Evolutionary conservation across 2,888 invertebrate genomes (phyloP), one percentile per base, ranked within the genome.

Genomic region (Tubulanus polymorphus): DNA sequence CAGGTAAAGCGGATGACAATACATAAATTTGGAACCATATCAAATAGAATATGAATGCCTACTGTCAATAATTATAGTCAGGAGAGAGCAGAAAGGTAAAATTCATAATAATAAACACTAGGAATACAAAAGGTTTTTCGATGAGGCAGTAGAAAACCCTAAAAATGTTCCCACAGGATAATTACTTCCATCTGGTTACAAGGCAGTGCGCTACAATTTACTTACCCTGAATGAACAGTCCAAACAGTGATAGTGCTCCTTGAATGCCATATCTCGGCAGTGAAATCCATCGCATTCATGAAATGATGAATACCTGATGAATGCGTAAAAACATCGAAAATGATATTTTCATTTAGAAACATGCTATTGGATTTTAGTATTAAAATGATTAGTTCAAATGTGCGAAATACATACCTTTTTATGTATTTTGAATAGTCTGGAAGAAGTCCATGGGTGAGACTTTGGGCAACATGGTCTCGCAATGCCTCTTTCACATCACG

Each of bases 191-290:
- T n/a, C n/a, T n/a, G n/a, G n/a, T n/a, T n/a, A n/a, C n/a, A n/a
- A n/a, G n/a, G n/a, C n/a, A 12, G 12, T 35, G 35, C 12, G 12
- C 35, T 35, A n/a, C 12, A 37, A 12, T 41, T 25, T 15, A 56
- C 68, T 60, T 61, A 76, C 75, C 71, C 91, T 80, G 37, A 83
- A 83, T 74, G 85, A 85, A 80, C 91, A 91, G 81, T 88, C 88
- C 60, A 88, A 78, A 73, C 93, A 93, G 79, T 96, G 96, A 81
- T 94, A 96, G 78, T 96, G 96, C 76, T 96, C 96, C 68, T 93
- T 82, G 81, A 92, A 92, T 63, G 90, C 90, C 64, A 92, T 83
- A 73, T 92, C 92, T 73, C 89, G 88, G 84, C 93, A 93, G 78
- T 89, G 88, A 32, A 86, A 84, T 56, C 87, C 88, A 18, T 90